Percentiles rank a stretch among this genome's conserved stretches.
Conservation (phyloP, 2,888 invertebrate species). For the Tetragnatha montana region DNA sequence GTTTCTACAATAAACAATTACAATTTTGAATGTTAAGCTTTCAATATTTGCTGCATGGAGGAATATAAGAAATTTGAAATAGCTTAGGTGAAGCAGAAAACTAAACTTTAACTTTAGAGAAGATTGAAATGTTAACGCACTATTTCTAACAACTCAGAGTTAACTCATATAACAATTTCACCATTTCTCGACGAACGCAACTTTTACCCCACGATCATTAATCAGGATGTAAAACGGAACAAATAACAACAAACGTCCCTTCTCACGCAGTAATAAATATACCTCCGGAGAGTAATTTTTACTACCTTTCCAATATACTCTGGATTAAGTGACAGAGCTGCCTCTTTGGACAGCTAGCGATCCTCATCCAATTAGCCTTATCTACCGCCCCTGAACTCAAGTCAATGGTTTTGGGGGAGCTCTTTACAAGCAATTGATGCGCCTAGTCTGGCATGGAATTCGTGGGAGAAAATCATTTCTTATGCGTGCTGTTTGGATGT, state of each 20-base stretch:
- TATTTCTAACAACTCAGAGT: too few species aligned
- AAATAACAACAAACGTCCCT: conserved; percentile 4
- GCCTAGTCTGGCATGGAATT: not conserved
- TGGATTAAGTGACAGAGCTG: conserved; percentile 49
- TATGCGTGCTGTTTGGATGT: not conserved
- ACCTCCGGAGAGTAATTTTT: conserved; percentile 7
- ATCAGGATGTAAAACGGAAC: not conserved
- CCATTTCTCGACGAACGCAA: too few species aligned
- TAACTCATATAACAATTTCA: too few species aligned
- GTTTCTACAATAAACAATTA: too few species aligned
- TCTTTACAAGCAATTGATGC: not conserved
- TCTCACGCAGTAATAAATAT: not conserved
- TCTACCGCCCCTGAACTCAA: not conserved
- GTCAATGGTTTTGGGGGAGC: not conserved
- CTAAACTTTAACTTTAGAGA: too few species aligned
- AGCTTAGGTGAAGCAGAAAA: too few species aligned
- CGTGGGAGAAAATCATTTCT: not conserved
- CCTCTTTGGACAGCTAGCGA: conserved; percentile 46
- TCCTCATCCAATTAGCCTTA: conserved; percentile 46
- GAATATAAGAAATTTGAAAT: too few species aligned
- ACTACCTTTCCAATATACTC: conserved; percentile 5
- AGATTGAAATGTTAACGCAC: too few species aligned
- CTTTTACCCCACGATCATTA: not conserved
- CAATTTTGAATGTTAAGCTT: too few species aligned
- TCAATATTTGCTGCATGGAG: too few species aligned